These are phyloP conservation scores for Muscicapa comitata DNA, from an alignment of 2,797 vertebrate species.

Conservation along the genomic window DNA sequence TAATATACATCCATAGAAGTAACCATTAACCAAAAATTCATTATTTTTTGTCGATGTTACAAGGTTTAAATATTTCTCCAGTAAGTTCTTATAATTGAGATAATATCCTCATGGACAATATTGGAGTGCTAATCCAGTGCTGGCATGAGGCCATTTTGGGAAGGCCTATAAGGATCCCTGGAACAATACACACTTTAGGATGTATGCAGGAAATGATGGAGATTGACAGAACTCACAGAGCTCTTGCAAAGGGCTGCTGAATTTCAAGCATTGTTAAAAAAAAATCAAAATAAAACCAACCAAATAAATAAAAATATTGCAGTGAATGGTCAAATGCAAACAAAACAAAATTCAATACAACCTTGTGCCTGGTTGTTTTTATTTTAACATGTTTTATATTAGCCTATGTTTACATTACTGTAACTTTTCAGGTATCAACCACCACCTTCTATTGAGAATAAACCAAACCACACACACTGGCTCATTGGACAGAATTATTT, in stretches of 20 bases:
- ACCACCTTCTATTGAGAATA: rapidly evolving
- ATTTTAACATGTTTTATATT: neutral
- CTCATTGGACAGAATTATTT: neutral
- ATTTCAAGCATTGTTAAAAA: neutral
- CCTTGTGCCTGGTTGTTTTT: neutral
- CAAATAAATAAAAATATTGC: neutral
- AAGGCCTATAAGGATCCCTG: neutral
- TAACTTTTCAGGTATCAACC: neutral
- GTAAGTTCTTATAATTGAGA: neutral
- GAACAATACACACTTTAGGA: neutral
- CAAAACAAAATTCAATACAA: neutral
- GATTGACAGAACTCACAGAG: neutral
- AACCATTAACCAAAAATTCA: neutral
- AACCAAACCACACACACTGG: rapidly evolving
- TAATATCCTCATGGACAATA: neutral
- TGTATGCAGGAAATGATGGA: neutral
- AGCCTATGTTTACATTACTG: neutral
- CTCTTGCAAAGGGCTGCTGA: neutral
- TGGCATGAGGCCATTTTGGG: neutral
- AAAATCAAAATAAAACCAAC: neutral
- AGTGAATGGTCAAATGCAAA: neutral
- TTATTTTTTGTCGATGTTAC: neutral
- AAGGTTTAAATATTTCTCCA: neutral
- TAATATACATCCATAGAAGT: neutral
- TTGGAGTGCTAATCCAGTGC: neutral